Percentiles rank a stretch among this genome's conserved stretches.
These are phyloP conservation scores for Dasyprocta punctata DNA, from an alignment of 2,113 vertebrate species.

Conservation along the genomic window DNA sequence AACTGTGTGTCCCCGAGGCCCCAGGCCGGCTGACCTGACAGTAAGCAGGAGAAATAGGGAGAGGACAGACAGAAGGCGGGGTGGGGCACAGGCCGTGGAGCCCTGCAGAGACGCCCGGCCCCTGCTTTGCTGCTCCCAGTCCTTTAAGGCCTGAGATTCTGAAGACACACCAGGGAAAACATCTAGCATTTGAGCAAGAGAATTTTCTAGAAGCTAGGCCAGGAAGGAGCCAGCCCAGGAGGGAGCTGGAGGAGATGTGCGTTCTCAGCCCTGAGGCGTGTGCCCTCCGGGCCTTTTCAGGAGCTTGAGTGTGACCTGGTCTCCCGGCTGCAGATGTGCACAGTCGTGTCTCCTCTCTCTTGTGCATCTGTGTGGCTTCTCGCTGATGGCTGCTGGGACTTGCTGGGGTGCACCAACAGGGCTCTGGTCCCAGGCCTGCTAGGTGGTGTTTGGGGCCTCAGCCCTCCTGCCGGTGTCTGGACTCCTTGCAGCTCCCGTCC, in stretches of 20 bases:
- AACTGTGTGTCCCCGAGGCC: neutral
- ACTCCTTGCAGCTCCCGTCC: neutral
- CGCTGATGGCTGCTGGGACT: slow-evolving; percentile 8
- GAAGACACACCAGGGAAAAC: neutral
- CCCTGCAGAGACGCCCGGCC: accelerated
- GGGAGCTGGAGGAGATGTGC: neutral
- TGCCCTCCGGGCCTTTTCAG: accelerated
- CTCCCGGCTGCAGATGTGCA: slow-evolving; percentile 60
- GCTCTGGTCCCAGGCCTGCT: slow-evolving; percentile 74
- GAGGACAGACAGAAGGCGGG: neutral
- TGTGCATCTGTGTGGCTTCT: slow-evolving; percentile 60
- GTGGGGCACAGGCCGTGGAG: accelerated
- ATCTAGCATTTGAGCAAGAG: neutral
- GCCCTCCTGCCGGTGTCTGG: slow-evolving; percentile 41
- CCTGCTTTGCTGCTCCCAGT: accelerated
- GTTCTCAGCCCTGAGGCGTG: accelerated
- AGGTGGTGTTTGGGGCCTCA: slow-evolving; percentile 27
- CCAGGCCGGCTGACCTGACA: neutral
- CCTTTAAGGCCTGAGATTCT: accelerated
- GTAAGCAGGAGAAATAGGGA: neutral
- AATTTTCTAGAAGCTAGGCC: slow-evolving; percentile 33
- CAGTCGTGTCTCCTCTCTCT: slow-evolving; percentile 46
- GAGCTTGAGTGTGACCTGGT: neutral
- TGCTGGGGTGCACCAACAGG: neutral
- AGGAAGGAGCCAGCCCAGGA: neutral